Conservation (phyloP, 2,797 vertebrate genomes). For the Squalus acanthias region DNA sequence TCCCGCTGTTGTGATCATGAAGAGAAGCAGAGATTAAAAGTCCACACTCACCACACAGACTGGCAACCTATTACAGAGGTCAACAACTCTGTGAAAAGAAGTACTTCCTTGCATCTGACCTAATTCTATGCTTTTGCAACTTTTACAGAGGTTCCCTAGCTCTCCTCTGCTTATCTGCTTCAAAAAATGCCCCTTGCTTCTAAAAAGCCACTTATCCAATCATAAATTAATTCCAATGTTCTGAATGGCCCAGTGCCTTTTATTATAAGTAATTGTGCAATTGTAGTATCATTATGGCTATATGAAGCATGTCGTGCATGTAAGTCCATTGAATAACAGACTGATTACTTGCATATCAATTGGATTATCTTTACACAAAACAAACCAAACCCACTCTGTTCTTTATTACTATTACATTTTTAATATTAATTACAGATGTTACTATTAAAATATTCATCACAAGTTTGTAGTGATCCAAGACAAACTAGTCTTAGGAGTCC, state of each 20-base stretch:
- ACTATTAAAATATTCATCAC: slow-evolving; percentile 17
- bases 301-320: neutral
- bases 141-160: too few species aligned
- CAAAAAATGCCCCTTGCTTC: neutral
- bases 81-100: too few species aligned
- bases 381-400: neutral
- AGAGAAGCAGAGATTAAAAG: neutral
- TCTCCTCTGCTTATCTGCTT: neutral
- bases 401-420: neutral
- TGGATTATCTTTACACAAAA: slow-evolving; percentile 20
- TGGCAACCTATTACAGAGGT: too few species aligned
- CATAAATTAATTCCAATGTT: neutral
- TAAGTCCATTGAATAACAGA: neutral
- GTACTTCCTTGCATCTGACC: too few species aligned
- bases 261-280: neutral
- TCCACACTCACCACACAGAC: too few species aligned
- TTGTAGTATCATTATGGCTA: neutral
- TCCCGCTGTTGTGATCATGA: neutral
- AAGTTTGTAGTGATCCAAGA: neutral
- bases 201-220: neutral
- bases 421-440: neutral
- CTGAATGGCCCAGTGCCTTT: slow-evolving; percentile 3
- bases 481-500: neutral
- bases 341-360: neutral
- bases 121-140: too few species aligned